Evolutionary conservation across 2,113 vertebrate genomes (phyloP).

Genomic region (Saccopteryx bilineata): DNA sequence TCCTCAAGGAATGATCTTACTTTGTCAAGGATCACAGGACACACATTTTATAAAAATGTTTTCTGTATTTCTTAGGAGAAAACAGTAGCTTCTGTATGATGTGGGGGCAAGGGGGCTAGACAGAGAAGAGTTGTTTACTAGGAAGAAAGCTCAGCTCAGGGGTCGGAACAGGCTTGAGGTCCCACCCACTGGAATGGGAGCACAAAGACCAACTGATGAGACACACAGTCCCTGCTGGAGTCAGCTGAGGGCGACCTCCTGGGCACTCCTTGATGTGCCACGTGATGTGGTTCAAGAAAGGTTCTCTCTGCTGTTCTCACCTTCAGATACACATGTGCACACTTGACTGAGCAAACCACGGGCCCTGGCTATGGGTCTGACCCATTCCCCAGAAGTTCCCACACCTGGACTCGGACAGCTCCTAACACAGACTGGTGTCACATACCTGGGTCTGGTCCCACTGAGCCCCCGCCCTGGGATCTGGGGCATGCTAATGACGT

Average conservation of each 20-base stretch:
- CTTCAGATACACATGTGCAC: background rate
- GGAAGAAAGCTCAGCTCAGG: background rate
- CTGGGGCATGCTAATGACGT: background rate
- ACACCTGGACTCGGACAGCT: background rate
- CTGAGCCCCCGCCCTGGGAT: background rate
- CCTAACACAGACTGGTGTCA: background rate
- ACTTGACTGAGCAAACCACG: background rate
- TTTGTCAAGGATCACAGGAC: conserved; percentile 8
- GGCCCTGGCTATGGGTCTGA: background rate
- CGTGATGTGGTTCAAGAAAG: background rate
- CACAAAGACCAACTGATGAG: background rate
- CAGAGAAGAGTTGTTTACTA: background rate
- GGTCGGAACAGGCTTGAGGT: background rate
- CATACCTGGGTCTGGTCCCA: background rate
- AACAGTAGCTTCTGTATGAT: conserved; percentile 23
- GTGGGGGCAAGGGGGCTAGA: background rate
- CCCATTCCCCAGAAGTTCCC: background rate
- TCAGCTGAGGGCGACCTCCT: background rate
- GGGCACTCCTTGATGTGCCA: background rate
- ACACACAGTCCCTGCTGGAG: background rate
- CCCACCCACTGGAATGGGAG: background rate
- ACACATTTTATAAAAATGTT: conserved; percentile 50
- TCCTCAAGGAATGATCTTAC: conserved; percentile 16
- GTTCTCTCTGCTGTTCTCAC: background rate
- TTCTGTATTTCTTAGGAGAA: background rate